Conservation (phyloP, 2,797 vertebrate genomes). For the Fistularia tabacaria region DNA sequence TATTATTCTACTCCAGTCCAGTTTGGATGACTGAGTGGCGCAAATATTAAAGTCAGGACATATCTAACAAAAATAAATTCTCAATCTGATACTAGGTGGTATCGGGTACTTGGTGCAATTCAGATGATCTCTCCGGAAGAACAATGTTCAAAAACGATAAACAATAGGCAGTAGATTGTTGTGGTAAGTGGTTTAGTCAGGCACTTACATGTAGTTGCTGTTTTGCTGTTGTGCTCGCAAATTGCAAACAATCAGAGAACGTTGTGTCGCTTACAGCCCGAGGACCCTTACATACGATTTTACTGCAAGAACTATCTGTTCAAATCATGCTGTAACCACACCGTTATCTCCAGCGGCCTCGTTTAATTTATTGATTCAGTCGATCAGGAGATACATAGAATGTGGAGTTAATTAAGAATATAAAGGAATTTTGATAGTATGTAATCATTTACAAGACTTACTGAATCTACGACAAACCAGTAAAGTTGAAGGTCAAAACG, state of each 20-base stretch:
- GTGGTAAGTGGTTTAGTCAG: constrained; percentile 85
- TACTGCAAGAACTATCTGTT: constrained; percentile 54
- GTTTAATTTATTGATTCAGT: constrained; percentile 52
- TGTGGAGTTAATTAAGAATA: constrained; percentile 17
- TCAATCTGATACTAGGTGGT: constrained; percentile 82
- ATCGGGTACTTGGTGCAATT: constrained; percentile 91
- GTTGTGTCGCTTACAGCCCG: constrained; percentile 58
- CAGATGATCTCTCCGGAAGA: constrained; percentile 74
- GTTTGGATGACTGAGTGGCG: constrained; percentile 66
- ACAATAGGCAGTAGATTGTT: constrained; percentile 68
- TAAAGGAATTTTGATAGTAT: constrained; percentile 31
- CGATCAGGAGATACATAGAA: constrained; percentile 27
- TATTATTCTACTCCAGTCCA: constrained; percentile 75
- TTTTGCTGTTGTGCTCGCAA: constrained; percentile 78
- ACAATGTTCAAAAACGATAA: constrained; percentile 65
- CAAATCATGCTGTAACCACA: constrained; percentile 59
- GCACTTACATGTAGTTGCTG: constrained; percentile 85
- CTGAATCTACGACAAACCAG: constrained; percentile 28
- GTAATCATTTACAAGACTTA: constrained; percentile 26
- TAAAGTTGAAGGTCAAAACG: constrained; percentile 52
- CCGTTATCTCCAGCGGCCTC: constrained; percentile 70
- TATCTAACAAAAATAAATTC: constrained; percentile 79
- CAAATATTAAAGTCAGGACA: constrained; percentile 75
- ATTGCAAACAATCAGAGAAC: constrained; percentile 73
- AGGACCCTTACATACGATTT: constrained; percentile 72